Base-by-base conservation (phyloP, 2,888 invertebrate genomes). In the Biston betularia region DNA sequence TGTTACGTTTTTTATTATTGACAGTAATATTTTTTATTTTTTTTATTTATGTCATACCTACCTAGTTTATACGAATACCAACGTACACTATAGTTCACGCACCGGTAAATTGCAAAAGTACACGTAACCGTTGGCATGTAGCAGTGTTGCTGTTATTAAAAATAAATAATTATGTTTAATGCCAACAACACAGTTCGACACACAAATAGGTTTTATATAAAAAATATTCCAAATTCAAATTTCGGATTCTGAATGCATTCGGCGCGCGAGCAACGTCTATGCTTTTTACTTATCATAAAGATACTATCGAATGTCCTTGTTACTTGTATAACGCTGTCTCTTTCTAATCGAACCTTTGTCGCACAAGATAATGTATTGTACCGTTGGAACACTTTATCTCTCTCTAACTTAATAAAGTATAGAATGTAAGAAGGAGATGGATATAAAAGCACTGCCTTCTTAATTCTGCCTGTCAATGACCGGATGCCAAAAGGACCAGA, bases 391-490 rank as follows among this genome's bases (percentile, higher is more conserved):
- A 77, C 76, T 68, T 69, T 76, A 66, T 88, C 88, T 85, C 80
- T 74, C 70, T 84, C 79, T 66, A n/a, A 38, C 60, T 12, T 67
- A 57, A 38, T 42, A 34, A 53, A 35, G 64, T 71, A 58, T 52
- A 53, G 44, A 57, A 60, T 35, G 83, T 73, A 63, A 40, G 84
- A 89, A 52, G 63, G 86, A 82, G 87, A 84, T 46, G 64, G 74
- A 15, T 69, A 68, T 83, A 80, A 68, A 84, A 79, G 73, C 82
- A 87, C 86, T 86, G 87, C 80, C 81, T 77, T 83, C 77, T n/a
- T 86, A 79, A 88, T 84, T 83, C 83, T 82, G 80, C 82, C 90
- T 88, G 92, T 92, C 92, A 92, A 86, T 90, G 92, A 93, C 92
- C 93, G 87, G 81, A 83, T 85, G 82, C 81, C 81, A 56, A 44